Evolutionary conservation across 2,113 vertebrate species (phyloP).

Genomic region (Ramphastos sulfuratus): DNA sequence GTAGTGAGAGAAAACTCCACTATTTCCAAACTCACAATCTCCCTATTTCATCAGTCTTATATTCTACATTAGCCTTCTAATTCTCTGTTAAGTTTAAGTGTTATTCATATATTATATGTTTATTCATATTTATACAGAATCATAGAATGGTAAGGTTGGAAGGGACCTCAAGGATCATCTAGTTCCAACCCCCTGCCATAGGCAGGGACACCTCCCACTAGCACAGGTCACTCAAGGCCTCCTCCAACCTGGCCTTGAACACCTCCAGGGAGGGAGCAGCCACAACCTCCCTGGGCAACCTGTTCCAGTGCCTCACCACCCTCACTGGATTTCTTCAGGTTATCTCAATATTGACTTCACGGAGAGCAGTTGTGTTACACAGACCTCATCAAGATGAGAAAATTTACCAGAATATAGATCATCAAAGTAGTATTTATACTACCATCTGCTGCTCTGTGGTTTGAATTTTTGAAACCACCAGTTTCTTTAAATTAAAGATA

Average conservation of each 20-base stretch:
- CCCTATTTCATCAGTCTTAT: neutral
- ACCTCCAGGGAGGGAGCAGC: too few relatives aligned
- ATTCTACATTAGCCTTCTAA: neutral
- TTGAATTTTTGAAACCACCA: neutral
- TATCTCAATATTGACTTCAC: neutral
- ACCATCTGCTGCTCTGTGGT: neutral
- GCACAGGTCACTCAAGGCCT: too few relatives aligned
- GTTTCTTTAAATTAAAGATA: neutral
- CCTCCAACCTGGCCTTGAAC: too few relatives aligned
- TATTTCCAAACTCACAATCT: neutral
- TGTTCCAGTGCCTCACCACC: too few relatives aligned
- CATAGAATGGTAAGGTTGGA: too few relatives aligned
- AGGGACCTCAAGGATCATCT: too few relatives aligned
- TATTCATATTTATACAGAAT: neutral
- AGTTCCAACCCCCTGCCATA: too few relatives aligned
- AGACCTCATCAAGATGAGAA: neutral
- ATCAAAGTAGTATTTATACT: neutral
- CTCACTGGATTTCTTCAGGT: neutral
- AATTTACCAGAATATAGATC: neutral
- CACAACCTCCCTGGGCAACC: too few relatives aligned
- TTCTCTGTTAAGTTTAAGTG: neutral
- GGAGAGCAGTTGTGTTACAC: neutral
- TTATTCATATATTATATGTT: neutral
- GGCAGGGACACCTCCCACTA: too few relatives aligned
- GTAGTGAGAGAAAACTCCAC: neutral